Evolutionary conservation across 2,888 invertebrate genomes (phyloP).

Genomic region (Protonemura montana): DNA sequence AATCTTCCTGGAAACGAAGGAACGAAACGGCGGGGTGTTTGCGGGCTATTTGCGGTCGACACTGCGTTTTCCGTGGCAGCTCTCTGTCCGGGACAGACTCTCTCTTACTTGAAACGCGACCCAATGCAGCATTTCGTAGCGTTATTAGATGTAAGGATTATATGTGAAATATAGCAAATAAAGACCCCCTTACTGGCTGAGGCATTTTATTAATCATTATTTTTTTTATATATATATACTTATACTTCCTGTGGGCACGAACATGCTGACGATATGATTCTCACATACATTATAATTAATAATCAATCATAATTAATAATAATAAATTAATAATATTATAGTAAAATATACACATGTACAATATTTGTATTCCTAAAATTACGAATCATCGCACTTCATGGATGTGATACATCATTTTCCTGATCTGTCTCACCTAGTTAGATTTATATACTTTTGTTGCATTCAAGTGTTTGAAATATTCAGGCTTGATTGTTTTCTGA

Average conservation of each 20-base stretch:
- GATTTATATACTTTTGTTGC: background rate
- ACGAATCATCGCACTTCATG: slow-evolving; percentile 30
- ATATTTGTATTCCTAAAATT: slow-evolving; percentile 42
- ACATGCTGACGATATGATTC: slow-evolving; percentile 49
- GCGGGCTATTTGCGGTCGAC: background rate
- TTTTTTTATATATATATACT: slow-evolving; percentile 33
- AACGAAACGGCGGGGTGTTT: background rate
- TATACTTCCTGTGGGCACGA: slow-evolving; percentile 44
- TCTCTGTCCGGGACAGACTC: background rate
- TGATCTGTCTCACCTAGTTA: slow-evolving; percentile 31
- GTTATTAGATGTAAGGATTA: background rate
- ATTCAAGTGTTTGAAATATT: slow-evolving; percentile 41
- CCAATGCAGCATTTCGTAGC: background rate
- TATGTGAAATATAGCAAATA: background rate
- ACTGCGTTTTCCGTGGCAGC: background rate
- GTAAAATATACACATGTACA: slow-evolving; percentile 50
- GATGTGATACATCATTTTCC: slow-evolving; percentile 24
- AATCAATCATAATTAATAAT: slow-evolving; percentile 43
- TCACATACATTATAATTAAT: slow-evolving; percentile 47
- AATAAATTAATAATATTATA: slow-evolving; percentile 47
- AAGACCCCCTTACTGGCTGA: slow-evolving; percentile 48
- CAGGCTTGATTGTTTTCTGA: slow-evolving; percentile 46
- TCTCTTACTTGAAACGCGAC: background rate
- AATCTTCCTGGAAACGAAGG: background rate
- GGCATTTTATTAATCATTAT: slow-evolving; percentile 48